A percentile compares a stretch with the other conserved stretches of the same genome.
Evolutionary conservation across 2,113 vertebrate species (phyloP).

Genomic region (Leptobrachium ailaonicum): DNA sequence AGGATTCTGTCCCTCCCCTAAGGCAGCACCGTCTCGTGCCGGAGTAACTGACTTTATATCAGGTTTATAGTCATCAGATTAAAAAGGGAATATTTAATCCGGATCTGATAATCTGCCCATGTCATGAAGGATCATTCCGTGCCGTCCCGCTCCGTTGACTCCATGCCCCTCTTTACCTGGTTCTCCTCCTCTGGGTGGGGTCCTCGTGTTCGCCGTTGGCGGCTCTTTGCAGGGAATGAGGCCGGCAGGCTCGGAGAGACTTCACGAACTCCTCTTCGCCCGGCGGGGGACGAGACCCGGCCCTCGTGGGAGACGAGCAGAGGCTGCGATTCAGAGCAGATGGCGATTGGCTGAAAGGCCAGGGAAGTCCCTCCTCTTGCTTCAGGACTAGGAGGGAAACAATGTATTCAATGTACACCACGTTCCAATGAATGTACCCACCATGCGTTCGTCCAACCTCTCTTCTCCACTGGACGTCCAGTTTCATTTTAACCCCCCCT

Average conservation of each 20-base stretch:
- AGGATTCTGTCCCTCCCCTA: too few species aligned
- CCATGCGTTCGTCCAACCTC: background rate
- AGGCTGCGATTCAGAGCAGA: constrained; percentile 59
- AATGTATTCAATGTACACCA: background rate
- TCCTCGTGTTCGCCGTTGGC: constrained; percentile 57
- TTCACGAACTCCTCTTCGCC: constrained; percentile 64
- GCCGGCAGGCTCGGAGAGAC: constrained; percentile 62
- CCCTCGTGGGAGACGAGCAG: constrained; percentile 68
- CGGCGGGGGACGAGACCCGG: constrained; percentile 60
- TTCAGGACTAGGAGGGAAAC: constrained; percentile 67
- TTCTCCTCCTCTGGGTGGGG: constrained; percentile 63
- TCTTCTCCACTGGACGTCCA: background rate
- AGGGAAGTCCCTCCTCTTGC: constrained; percentile 74
- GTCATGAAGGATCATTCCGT: too few species aligned
- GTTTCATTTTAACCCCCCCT: too few species aligned
- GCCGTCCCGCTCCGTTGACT: too few species aligned
- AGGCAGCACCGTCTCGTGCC: too few species aligned
- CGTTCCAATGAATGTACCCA: background rate
- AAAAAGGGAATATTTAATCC: too few species aligned
- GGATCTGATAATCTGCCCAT: too few species aligned
- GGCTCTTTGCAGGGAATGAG: constrained; percentile 62
- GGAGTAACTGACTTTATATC: too few species aligned
- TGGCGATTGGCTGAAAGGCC: constrained; percentile 74
- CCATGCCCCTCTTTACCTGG: constrained; percentile 57
- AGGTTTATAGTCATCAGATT: too few species aligned